These are phyloP conservation scores for Spinibarbus caldwelli DNA, from an alignment of 2,797 vertebrate genomes.

Conservation along the genomic window DNA sequence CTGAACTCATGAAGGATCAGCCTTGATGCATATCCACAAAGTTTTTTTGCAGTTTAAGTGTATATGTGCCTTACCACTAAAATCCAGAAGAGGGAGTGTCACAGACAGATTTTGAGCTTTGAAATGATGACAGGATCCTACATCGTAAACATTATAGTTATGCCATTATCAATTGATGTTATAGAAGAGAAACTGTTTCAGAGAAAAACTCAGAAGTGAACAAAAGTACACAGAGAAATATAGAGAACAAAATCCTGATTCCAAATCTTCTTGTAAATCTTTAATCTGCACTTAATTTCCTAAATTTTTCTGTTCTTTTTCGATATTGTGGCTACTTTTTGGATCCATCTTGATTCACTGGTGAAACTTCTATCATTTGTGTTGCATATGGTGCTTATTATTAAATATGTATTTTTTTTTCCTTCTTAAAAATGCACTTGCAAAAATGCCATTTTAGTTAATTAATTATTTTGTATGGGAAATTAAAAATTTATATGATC, in stretches of 20 bases:
- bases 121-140: background rate
- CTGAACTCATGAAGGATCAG: background rate
- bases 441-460: background rate
- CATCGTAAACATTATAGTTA: background rate
- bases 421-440: background rate
- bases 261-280: background rate
- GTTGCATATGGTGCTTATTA: background rate
- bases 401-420: background rate
- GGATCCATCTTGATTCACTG: background rate
- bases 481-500: background rate
- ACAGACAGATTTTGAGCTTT: background rate
- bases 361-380: no score
- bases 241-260: background rate
- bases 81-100: conserved; percentile 25
- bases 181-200: background rate
- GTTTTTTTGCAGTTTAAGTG: background rate
- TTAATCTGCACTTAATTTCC: background rate
- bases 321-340: background rate
- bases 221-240: background rate
- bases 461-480: background rate
- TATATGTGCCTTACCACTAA: background rate
- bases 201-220: background rate
- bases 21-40: background rate
- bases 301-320: background rate
- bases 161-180: background rate